Conservation (phyloP, 2,888 invertebrate genomes). For the Ormyrus labotus region DNA sequence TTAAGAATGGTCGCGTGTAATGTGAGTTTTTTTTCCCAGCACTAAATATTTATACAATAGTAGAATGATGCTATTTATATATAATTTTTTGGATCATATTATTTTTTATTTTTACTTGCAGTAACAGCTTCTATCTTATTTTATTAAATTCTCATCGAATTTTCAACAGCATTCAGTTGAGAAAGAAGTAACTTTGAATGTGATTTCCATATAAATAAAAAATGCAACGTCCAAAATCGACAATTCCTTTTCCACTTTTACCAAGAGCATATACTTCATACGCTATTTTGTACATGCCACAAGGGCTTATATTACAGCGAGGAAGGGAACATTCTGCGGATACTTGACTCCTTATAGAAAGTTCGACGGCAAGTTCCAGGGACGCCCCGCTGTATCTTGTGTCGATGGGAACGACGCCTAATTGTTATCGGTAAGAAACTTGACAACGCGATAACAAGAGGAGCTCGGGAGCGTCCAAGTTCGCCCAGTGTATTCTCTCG, state of each 20-base stretch:
- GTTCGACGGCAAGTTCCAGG: constrained; percentile 66
- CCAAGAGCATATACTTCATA: neutral
- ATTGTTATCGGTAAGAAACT: constrained; percentile 74
- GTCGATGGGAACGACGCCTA: constrained; percentile 70
- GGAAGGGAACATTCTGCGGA: constrained; percentile 57
- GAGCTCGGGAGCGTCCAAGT: constrained; percentile 43
- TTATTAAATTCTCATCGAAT: too few species aligned
- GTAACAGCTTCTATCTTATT: too few species aligned
- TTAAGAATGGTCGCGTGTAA: too few species aligned
- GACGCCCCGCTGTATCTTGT: constrained; percentile 61
- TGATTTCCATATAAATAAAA: too few species aligned
- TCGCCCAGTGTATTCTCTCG: constrained; percentile 52
- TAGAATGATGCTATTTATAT: too few species aligned
- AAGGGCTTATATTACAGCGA: constrained; percentile 4
- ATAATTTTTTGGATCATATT: too few species aligned
- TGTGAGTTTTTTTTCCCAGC: too few species aligned
- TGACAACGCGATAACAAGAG: constrained; percentile 67
- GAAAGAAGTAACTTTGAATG: too few species aligned
- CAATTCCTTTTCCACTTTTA: constrained; percentile 5
- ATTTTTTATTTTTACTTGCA: too few species aligned
- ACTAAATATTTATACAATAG: too few species aligned
- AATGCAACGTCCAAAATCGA: too few species aligned
- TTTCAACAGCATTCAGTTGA: too few species aligned
- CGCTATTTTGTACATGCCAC: neutral
- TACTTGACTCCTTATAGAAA: constrained; percentile 66